phyloP scores from a whole-genome alignment of 2,797 vertebrate genomes.

The Iguana delicatissima region DNA sequence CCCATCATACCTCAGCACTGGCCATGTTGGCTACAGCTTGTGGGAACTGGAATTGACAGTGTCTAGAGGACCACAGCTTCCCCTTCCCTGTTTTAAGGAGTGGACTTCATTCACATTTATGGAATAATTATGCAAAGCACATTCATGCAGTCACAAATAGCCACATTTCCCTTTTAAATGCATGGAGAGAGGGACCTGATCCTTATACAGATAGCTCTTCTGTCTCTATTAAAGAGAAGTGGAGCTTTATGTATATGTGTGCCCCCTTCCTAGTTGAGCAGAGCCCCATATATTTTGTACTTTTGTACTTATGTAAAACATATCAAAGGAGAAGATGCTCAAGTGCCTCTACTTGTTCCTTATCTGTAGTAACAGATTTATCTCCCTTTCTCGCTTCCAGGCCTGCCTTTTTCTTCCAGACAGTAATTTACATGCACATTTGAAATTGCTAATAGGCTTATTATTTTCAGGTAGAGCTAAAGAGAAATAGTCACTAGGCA shows the following conservation, averaged over 20 bases:
- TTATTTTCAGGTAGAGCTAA: conserved; percentile 7
- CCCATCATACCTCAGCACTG: not conserved
- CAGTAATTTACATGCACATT: conserved; percentile 11
- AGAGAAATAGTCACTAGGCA: not conserved
- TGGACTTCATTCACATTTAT: not conserved
- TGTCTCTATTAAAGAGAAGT: not conserved
- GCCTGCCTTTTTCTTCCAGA: not conserved
- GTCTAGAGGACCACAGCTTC: not conserved
- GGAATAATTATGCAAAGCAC: not conserved
- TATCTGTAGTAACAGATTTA: not conserved
- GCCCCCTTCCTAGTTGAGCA: not conserved
- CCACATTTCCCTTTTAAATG: not conserved
- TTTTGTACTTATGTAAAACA: not conserved
- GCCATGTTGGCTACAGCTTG: not conserved
- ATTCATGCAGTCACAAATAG: not conserved
- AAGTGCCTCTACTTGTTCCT: not conserved
- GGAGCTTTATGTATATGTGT: not conserved
- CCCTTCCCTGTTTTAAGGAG: not conserved
- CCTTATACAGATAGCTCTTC: not conserved
- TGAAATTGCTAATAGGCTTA: conserved; percentile 3
- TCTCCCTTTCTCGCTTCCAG: not conserved
- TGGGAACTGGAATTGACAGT: not conserved
- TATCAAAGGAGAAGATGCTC: not conserved
- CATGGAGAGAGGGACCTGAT: not conserved
- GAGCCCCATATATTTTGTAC: not conserved